A percentile compares a stretch with the other conserved stretches of the same genome.
Conservation (phyloP, 37 sponge, comb jelly and placozoan genomes). For the Ephydatia muelleri region DNA sequence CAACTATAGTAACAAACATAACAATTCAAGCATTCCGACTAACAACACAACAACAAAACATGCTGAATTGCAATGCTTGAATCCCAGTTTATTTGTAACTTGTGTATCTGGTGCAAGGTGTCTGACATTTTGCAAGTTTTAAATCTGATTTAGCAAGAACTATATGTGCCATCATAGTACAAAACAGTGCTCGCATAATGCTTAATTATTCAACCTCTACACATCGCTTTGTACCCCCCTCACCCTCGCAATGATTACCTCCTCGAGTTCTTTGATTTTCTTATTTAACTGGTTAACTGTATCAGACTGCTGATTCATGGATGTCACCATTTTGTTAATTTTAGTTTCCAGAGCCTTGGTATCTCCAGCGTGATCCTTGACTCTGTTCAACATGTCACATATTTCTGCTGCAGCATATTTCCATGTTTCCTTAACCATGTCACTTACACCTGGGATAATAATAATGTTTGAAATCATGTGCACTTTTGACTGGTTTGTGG, state of each 20-base stretch:
- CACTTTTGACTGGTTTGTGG: no score
- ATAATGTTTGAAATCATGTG: not conserved
- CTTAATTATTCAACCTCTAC: no score
- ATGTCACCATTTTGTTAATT: slow-evolving; percentile 23
- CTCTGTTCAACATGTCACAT: slow-evolving; percentile 28
- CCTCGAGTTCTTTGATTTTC: slow-evolving; percentile 22
- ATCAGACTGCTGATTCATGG: slow-evolving; percentile 35
- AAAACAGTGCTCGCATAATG: no score
- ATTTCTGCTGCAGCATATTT: slow-evolving; percentile 69
- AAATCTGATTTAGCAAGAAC: no score
- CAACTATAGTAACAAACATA: not conserved
- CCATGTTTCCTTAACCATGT: slow-evolving; percentile 36
- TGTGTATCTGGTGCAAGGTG: not conserved
- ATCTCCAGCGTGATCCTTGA: slow-evolving; percentile 14
- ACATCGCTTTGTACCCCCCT: no score
- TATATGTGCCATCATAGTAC: no score
- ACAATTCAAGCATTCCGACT: not conserved
- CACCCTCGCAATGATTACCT: not conserved
- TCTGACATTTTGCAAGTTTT: not conserved
- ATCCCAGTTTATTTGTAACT: not conserved
- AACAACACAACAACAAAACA: not conserved
- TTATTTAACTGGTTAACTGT: slow-evolving; percentile 14
- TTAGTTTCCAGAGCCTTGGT: slow-evolving; percentile 16
- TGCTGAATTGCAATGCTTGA: not conserved
- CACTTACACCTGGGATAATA: not conserved